Evolutionary conservation across 2,888 invertebrate genomes (phyloP).

Genomic region (Meiosimyza platycephala): DNA sequence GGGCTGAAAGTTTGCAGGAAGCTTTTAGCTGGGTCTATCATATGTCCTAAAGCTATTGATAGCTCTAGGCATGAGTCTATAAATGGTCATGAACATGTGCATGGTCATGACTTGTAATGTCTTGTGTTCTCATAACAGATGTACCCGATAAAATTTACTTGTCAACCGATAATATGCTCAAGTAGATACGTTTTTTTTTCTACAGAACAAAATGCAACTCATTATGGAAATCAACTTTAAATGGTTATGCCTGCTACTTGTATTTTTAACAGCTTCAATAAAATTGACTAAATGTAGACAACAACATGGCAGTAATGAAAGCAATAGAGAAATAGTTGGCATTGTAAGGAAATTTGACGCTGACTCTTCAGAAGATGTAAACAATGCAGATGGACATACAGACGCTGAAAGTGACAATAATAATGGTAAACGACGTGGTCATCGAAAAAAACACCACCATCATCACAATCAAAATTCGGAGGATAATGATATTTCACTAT

Average conservation of each 20-base stretch:
- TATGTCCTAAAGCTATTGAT: too few relatives aligned
- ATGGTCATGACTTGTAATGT: too few relatives aligned
- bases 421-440: conserved; percentile 43
- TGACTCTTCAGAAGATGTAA: conserved; percentile 40
- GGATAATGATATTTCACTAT: conserved; percentile 77
- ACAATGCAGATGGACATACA: conserved; percentile 9
- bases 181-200: not conserved
- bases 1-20: too few relatives aligned
- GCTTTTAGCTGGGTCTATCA: too few relatives aligned
- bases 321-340: conserved; percentile 35
- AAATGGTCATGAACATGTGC: too few relatives aligned
- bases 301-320: conserved; percentile 51
- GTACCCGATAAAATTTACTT: too few relatives aligned
- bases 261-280: conserved; percentile 53
- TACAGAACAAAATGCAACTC: conserved; percentile 29
- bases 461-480: conserved; percentile 52
- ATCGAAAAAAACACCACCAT: conserved; percentile 52
- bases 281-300: conserved; percentile 53
- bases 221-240: conserved; percentile 44
- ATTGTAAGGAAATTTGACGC: conserved; percentile 12
- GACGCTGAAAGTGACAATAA: conserved; percentile 23
- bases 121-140: too few relatives aligned
- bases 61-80: too few relatives aligned
- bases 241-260: conserved; percentile 55
- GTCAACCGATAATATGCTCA: too few relatives aligned